Conservation (phyloP, 2,888 invertebrate species). For the Cryptocephalus primarius region DNA sequence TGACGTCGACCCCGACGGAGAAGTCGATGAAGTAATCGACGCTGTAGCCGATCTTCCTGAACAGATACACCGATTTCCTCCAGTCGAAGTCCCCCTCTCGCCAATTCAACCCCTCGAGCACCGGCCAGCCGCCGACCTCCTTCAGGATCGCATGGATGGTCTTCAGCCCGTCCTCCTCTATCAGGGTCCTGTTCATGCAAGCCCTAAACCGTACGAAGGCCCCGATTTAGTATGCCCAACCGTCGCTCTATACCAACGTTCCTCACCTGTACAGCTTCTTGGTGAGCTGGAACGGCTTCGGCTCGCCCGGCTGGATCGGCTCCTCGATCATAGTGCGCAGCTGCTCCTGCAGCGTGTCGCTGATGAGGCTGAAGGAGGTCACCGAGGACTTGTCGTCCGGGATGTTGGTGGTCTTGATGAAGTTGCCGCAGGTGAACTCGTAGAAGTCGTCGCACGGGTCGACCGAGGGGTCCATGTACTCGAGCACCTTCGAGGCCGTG, state of each 20-base stretch:
- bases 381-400: conserved; percentile 75
- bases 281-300: conserved; percentile 62
- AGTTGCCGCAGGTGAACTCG: conserved; percentile 67
- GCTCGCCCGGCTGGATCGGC: conserved; percentile 47
- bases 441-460: conserved; percentile 80
- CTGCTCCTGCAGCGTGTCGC: conserved; percentile 64
- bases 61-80: conserved; percentile 73
- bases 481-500: conserved; percentile 62
- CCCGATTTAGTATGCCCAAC: too few relatives aligned
- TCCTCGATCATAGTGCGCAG: conserved; percentile 59
- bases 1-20: conserved; percentile 79
- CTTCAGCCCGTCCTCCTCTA: conserved; percentile 65
- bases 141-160: conserved; percentile 63
- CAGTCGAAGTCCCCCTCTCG: conserved; percentile 61
- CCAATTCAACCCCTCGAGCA: conserved; percentile 66
- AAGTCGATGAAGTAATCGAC: conserved; percentile 86
- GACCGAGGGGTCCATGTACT: conserved; percentile 57
- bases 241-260: too few relatives aligned
- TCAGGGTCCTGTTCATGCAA: conserved; percentile 77
- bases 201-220: too few relatives aligned
- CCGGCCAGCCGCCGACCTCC: conserved; percentile 89
- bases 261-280: conserved; percentile 57
- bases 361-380: conserved; percentile 64
- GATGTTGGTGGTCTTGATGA: conserved; percentile 58
- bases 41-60: conserved; percentile 70